Evolutionary conservation across 2,888 invertebrate species (phyloP).

Genomic region (Apotomis turbidana): DNA sequence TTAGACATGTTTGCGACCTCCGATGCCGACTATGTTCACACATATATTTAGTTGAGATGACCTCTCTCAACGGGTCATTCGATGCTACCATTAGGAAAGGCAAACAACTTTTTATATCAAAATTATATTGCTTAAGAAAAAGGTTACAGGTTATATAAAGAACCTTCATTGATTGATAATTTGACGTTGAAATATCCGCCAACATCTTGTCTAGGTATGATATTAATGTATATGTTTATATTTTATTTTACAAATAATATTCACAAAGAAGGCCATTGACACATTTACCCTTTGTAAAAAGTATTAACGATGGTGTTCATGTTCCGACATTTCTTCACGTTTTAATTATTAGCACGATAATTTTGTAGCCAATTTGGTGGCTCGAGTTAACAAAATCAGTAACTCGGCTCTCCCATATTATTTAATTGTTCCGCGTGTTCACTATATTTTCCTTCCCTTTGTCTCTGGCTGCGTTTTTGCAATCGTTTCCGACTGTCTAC

Average conservation of each 20-base stretch:
- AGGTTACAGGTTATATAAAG: constrained; percentile 32
- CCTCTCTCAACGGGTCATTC: constrained; percentile 36
- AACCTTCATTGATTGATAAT: constrained; percentile 30
- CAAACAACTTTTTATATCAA: constrained; percentile 38
- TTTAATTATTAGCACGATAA: constrained; percentile 2
- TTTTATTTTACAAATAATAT: background rate
- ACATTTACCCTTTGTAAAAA: background rate
- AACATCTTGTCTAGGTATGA: background rate
- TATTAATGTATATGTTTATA: too few species aligned
- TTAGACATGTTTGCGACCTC: constrained; percentile 7
- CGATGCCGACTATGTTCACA: constrained; percentile 28
- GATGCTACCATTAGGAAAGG: constrained; percentile 34
- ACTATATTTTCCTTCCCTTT: constrained; percentile 77
- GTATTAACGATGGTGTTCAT: too few species aligned
- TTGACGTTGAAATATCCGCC: constrained; percentile 28
- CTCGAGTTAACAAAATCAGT: constrained; percentile 38
- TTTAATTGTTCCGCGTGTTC: constrained; percentile 60
- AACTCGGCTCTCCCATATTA: constrained; percentile 57
- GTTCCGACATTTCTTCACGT: background rate
- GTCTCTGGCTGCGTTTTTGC: constrained; percentile 77
- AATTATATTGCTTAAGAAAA: constrained; percentile 35
- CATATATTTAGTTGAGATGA: constrained; percentile 26
- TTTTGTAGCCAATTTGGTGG: constrained; percentile 12
- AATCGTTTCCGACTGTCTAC: constrained; percentile 75
- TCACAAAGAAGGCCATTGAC: constrained; percentile 13